phyloP scores from a whole-genome alignment of 2,113 vertebrate genomes.

The Chinchilla lanigera region DNA sequence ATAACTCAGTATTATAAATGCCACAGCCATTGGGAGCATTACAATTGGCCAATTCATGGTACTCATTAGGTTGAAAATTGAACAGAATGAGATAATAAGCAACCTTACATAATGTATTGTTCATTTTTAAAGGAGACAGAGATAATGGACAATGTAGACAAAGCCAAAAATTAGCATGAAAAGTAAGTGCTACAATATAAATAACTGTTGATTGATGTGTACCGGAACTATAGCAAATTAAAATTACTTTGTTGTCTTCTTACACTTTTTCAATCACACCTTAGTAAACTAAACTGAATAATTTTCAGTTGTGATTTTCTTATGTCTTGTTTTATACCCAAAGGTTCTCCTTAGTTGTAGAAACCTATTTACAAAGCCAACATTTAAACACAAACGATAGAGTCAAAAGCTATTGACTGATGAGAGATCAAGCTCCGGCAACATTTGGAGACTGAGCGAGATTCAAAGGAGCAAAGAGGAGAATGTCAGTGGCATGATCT shows the following conservation, averaged over 20 bases:
- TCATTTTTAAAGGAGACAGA: background rate
- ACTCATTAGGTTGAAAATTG: background rate
- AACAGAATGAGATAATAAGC: background rate
- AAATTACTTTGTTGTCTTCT: background rate
- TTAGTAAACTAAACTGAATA: background rate
- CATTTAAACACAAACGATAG: background rate
- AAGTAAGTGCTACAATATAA: background rate
- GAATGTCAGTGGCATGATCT: background rate
- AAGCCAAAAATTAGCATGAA: background rate
- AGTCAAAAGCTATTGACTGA: background rate
- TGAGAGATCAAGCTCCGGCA: background rate
- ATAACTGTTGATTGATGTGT: background rate
- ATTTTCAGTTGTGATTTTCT: background rate
- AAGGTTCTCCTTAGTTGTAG: background rate
- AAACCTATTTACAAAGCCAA: conserved; percentile 32
- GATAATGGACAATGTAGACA: background rate
- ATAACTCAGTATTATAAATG: background rate
- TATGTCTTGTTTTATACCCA: background rate
- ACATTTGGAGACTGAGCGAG: background rate
- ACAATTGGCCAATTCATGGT: background rate
- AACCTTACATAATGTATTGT: background rate
- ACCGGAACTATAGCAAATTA: background rate
- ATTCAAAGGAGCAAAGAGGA: background rate
- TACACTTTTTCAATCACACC: background rate
- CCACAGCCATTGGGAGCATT: background rate